Conservation (phyloP, 1,140 invertebrate species). For the Coenobita brevimanus region DNA sequence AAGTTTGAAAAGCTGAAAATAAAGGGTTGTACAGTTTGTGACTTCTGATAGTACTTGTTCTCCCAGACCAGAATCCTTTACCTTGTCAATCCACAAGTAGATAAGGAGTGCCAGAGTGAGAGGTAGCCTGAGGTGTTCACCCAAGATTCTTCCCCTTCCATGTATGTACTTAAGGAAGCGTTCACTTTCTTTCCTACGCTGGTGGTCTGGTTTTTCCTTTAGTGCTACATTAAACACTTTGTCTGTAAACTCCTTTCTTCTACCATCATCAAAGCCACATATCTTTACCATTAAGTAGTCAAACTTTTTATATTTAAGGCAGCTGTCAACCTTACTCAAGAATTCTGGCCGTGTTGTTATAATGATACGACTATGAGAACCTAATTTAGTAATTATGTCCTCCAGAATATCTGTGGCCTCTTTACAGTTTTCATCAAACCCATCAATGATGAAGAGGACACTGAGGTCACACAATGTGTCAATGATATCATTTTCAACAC, state of each 20-base stretch:
- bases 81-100: conserved; percentile 32
- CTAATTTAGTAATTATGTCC: conserved; percentile 30
- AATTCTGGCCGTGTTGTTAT: conserved; percentile 35
- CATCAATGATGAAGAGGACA: conserved; percentile 44
- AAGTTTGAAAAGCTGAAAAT: conserved; percentile 16
- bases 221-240: conserved; percentile 24
- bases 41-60: neutral
- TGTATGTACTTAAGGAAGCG: conserved; percentile 5
- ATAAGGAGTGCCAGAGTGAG: conserved; percentile 38
- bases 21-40: conserved; percentile 5
- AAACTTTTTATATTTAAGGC: neutral
- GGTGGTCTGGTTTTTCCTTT: neutral
- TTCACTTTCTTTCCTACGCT: neutral
- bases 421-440: conserved; percentile 30
- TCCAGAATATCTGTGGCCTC: neutral
- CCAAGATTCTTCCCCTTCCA: neutral
- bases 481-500: neutral
- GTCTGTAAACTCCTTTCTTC: neutral
- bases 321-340: neutral
- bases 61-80: neutral
- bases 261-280: conserved; percentile 36
- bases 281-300: neutral
- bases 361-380: neutral
- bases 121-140: conserved; percentile 22
- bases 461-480: neutral